Conservation (phyloP, 35 echinoderm and acorn worm genomes). For the Lytechinus variegatus region DNA sequence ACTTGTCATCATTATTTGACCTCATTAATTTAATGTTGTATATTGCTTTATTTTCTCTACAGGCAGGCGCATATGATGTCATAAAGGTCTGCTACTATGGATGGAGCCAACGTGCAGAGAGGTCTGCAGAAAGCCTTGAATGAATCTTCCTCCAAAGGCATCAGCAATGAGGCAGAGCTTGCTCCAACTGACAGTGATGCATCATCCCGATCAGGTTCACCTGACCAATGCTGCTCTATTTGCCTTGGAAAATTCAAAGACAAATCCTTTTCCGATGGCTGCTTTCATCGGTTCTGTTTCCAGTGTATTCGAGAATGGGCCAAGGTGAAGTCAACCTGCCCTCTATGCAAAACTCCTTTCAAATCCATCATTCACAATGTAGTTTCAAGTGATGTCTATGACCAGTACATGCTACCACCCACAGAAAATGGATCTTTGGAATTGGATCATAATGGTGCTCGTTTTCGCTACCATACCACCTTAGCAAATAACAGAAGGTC, state of each 20-base stretch:
- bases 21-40: background rate
- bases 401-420: slow-evolving; percentile 75
- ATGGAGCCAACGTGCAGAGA: slow-evolving; percentile 7
- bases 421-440: slow-evolving; percentile 5
- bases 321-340: slow-evolving; percentile 87
- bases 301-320: slow-evolving; percentile 92
- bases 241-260: slow-evolving; percentile 87
- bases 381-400: slow-evolving; percentile 88
- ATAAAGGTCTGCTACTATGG: background rate
- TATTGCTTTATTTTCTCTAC: background rate
- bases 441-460: slow-evolving; percentile 43
- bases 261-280: slow-evolving; percentile 89
- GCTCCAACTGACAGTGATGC: background rate
- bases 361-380: slow-evolving; percentile 97
- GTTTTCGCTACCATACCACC: slow-evolving; percentile 94
- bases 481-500: slow-evolving; percentile 65
- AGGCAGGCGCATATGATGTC: background rate
- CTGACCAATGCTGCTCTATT: slow-evolving; percentile 85
- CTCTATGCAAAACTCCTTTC: slow-evolving; percentile 92
- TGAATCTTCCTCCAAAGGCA: slow-evolving; percentile 22
- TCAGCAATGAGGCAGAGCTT: slow-evolving; percentile 38
- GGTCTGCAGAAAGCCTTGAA: background rate
- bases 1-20: too few species aligned
- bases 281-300: slow-evolving; percentile 95
- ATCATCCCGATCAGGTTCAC: slow-evolving; percentile 50